Percentiles rank a stretch among this genome's conserved stretches.
Conservation (phyloP, 2,888 invertebrate species). For the Nebria brevicollis region DNA sequence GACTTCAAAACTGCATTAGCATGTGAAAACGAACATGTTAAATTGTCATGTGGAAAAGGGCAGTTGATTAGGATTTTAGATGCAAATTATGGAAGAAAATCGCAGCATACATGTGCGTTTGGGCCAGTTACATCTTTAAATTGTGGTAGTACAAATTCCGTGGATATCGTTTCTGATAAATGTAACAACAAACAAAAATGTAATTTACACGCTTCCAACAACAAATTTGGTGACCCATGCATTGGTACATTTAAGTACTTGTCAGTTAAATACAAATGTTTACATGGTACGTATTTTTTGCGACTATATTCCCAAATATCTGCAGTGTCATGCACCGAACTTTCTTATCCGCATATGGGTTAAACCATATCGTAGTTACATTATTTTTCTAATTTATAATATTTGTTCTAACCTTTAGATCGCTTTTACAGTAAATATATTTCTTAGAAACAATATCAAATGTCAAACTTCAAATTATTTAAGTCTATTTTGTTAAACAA, state of each 20-base stretch:
- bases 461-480: too few relatives aligned
- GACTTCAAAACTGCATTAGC: constrained; percentile 29
- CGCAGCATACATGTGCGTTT: constrained; percentile 21
- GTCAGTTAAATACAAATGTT: constrained; percentile 33
- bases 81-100: constrained; percentile 36
- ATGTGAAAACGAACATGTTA: constrained; percentile 18
- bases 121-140: constrained; percentile 18
- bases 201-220: constrained; percentile 5
- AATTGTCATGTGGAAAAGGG: constrained; percentile 29
- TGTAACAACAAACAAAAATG: constrained; percentile 34
- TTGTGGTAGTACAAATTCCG: constrained; percentile 20
- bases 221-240: constrained; percentile 34
- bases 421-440: too few relatives aligned
- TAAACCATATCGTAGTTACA: too few relatives aligned
- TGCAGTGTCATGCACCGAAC: too few relatives aligned
- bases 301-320: not conserved
- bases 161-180: constrained; percentile 30
- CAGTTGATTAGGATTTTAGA: constrained; percentile 28
- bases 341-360: too few relatives aligned
- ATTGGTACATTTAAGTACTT: constrained; percentile 31
- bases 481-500: too few relatives aligned
- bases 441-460: too few relatives aligned
- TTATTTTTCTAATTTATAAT: too few relatives aligned
- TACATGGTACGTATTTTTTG: constrained; percentile 5
- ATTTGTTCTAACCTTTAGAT: too few relatives aligned